A percentile compares a stretch with the other conserved stretches of the same genome.
These are phyloP conservation scores for Serilophus lunatus DNA, from an alignment of 2,113 vertebrate species.

Conservation along the genomic window DNA sequence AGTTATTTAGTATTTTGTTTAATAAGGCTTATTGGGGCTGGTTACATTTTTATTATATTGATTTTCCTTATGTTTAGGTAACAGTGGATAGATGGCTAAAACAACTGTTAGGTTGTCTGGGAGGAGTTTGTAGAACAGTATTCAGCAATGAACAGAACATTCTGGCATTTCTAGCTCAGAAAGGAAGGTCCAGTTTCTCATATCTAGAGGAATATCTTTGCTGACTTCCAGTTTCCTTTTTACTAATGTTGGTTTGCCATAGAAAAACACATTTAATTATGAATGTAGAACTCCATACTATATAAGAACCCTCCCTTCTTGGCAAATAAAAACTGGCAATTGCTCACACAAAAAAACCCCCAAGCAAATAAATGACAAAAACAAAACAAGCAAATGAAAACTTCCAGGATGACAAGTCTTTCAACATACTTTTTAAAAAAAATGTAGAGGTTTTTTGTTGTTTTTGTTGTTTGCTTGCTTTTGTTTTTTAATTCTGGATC, in stretches of 20 bases:
- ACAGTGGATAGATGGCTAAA: background rate
- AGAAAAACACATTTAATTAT: background rate
- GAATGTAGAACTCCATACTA: accelerated
- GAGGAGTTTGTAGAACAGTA: background rate
- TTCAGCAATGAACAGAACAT: background rate
- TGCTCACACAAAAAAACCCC: accelerated
- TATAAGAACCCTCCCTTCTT: background rate
- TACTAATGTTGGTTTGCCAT: background rate
- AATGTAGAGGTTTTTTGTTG: accelerated
- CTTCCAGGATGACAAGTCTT: accelerated
- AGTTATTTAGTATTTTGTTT: background rate
- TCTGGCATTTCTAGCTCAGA: background rate
- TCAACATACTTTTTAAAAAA: background rate
- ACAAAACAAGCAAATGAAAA: background rate
- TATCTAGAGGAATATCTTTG: background rate
- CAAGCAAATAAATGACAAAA: background rate
- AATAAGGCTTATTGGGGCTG: background rate
- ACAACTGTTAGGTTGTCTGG: background rate
- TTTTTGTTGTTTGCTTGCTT: background rate
- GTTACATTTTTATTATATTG: background rate
- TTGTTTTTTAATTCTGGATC: background rate
- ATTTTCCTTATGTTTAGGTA: background rate
- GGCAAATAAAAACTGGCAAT: background rate
- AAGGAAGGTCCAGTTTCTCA: background rate
- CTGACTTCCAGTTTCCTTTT: background rate